These are phyloP conservation scores for Drosophila anomalata DNA, from an alignment of 2,888 invertebrate genomes.

Conservation along the genomic window DNA sequence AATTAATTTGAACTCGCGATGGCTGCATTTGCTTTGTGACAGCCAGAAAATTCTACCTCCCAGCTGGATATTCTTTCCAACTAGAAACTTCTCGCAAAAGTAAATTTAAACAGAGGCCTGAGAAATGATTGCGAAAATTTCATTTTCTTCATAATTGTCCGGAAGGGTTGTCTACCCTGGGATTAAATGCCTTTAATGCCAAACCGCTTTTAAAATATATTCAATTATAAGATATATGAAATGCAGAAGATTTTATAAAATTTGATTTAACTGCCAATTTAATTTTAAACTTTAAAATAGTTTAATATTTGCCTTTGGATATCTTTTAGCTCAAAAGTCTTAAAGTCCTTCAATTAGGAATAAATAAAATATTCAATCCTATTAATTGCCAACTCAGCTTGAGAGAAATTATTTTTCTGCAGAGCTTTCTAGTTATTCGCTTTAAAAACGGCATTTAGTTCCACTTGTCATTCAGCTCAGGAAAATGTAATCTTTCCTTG, in stretches of 20 bases:
- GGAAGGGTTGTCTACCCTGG: background rate
- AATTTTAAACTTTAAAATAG: background rate
- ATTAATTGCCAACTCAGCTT: background rate
- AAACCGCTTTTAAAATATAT: background rate
- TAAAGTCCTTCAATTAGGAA: background rate
- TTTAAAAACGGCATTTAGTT: background rate
- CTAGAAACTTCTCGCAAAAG: conserved; percentile 35
- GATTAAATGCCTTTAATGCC: background rate
- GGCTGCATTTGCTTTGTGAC: conserved; percentile 55
- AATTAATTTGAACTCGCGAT: conserved; percentile 68
- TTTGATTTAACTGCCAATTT: background rate
- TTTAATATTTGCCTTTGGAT: background rate
- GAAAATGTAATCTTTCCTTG: conserved; percentile 9
- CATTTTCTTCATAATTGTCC: background rate
- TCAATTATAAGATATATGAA: background rate
- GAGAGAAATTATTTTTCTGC: background rate
- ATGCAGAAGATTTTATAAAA: background rate
- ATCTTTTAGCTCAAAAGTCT: background rate
- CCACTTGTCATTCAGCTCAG: conserved; percentile 3
- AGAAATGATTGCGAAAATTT: conserved; percentile 49
- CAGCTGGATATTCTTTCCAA: conserved; percentile 1
- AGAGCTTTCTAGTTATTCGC: background rate
- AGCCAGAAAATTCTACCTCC: conserved; percentile 10
- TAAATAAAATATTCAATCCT: background rate
- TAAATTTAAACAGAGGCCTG: conserved; percentile 15